These are phyloP conservation scores for Galeopsomyia nigrocyanea DNA, from an alignment of 2,888 invertebrate genomes.

Conservation along the genomic window DNA sequence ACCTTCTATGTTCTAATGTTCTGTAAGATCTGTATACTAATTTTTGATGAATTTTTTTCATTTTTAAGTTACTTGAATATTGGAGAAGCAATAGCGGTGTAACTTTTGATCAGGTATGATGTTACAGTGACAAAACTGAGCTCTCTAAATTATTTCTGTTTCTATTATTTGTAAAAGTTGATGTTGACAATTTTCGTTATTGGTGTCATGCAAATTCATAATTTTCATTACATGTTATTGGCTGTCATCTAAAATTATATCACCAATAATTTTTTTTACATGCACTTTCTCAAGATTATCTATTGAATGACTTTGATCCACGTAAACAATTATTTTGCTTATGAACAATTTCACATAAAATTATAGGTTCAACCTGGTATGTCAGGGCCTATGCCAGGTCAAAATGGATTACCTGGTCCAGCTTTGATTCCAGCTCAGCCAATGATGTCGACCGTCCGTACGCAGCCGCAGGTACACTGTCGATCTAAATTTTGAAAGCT, in stretches of 20 bases:
- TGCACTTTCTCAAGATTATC: neutral
- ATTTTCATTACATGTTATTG: too few relatives aligned
- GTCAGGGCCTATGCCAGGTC: constrained; percentile 63
- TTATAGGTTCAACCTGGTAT: constrained; percentile 64
- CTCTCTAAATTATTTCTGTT: constrained; percentile 1
- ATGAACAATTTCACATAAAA: neutral
- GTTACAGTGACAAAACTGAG: neutral
- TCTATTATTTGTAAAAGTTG: neutral
- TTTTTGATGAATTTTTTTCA: constrained; percentile 6
- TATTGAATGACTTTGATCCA: neutral
- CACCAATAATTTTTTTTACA: neutral
- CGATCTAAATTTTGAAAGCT: too few relatives aligned
- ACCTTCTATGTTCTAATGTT: neutral
- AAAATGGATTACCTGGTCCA: constrained; percentile 63
- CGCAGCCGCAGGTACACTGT: constrained; percentile 62
- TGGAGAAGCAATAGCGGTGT: constrained; percentile 15
- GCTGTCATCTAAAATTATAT: neutral
- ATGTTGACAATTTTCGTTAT: too few relatives aligned
- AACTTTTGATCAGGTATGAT: constrained; percentile 17
- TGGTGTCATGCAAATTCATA: too few relatives aligned
- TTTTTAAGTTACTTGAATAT: constrained; percentile 12
- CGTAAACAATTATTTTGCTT: neutral
- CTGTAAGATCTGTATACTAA: neutral
- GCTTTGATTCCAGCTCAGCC: constrained; percentile 64
- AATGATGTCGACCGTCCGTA: constrained; percentile 64